Percentiles rank a stretch among this genome's conserved stretches.
These are phyloP conservation scores for Acronicta leporina DNA, from an alignment of 2,888 invertebrate species.

Conservation along the genomic window DNA sequence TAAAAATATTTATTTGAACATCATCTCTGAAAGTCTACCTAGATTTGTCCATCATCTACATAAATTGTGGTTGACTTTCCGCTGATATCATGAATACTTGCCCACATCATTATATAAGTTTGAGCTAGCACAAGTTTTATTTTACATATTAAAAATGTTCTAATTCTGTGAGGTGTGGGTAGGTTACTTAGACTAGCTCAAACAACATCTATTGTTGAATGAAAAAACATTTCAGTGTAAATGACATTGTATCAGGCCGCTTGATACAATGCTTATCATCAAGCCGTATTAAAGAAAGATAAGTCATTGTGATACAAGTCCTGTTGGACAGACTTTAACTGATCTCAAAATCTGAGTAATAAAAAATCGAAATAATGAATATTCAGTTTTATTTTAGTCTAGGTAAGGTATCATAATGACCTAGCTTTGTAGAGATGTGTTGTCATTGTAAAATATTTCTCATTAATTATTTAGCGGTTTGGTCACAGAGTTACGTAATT, in stretches of 20 bases:
- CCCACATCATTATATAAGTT: conserved; percentile 66
- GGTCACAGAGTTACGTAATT: conserved; percentile 59
- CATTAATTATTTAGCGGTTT: conserved; percentile 56
- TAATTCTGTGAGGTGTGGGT: conserved; percentile 74
- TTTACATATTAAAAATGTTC: conserved; percentile 54
- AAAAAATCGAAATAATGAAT: conserved; percentile 56
- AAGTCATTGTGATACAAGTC: conserved; percentile 65
- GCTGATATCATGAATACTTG: conserved; percentile 71
- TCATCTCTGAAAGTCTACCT: conserved; percentile 84
- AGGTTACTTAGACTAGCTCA: conserved; percentile 81
- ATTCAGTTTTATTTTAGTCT: conserved; percentile 55
- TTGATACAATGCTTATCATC: conserved; percentile 76
- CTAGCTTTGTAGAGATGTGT: conserved; percentile 43
- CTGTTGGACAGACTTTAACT: conserved; percentile 43
- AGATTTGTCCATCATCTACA: conserved; percentile 85
- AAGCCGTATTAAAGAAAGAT: conserved; percentile 71
- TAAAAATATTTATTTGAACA: conserved; percentile 87
- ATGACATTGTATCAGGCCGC: conserved; percentile 79
- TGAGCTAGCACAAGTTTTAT: conserved; percentile 84
- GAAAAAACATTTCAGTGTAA: conserved; percentile 70
- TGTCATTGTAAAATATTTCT: conserved; percentile 39
- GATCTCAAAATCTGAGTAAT: conserved; percentile 47
- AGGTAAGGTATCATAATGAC: conserved; percentile 53
- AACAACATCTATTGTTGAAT: conserved; percentile 62
- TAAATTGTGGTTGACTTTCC: conserved; percentile 87